Base-by-base conservation (phyloP, 2,113 vertebrate genomes). In the Antechinus stuartii region DNA sequence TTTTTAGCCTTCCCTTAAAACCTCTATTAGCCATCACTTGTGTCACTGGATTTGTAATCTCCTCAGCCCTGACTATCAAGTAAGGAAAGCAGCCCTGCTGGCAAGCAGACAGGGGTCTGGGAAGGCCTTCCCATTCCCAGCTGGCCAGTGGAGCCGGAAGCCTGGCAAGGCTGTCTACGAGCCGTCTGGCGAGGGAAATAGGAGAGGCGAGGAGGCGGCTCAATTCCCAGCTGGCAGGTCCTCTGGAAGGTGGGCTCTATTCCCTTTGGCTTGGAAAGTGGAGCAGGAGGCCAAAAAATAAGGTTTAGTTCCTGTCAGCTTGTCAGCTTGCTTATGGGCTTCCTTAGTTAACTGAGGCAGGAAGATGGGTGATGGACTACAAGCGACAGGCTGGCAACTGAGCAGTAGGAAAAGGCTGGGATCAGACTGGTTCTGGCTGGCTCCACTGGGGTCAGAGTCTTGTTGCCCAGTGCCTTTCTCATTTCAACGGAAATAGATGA, bases 261-360 rank as follows among this genome's bases (percentile, higher is more conserved):
- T 98, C 95, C 30, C 25, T 97, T 98, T 98, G 98, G 98, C 98
- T 97, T 95, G 56, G 0, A 94, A 89, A 93, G 89, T 89, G 91
- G 93, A 97, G 91, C 0, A 0, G 89, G 94, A 97, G 95, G 98
- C 98, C 98, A 98, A 98, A 96, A 97, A 98, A 98, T 96, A 97
- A 98, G 97, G 95, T 97, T 97, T 96, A 94, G 97, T 98, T 98
- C 97, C 97, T 98, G 97, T 98, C 97, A 97, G 96, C 94, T 98
- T 97, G 97, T 98, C 94, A 94, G 97, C 97, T 98, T 98, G 96
- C 97, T 97, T 98, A 95, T 98, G 97, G 97, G 95, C 96, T 98
- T 97, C 92, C 90, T 92, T 93, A 55, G 95, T 96, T 96, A 95
- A 96, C 95, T 94, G 92, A 97, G 56, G 95, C 92, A 91, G 94